Percentiles rank a stretch among this genome's conserved stretches.
These are phyloP conservation scores for Hypena proboscidalis DNA, from an alignment of 2,888 invertebrate species.

Conservation along the genomic window DNA sequence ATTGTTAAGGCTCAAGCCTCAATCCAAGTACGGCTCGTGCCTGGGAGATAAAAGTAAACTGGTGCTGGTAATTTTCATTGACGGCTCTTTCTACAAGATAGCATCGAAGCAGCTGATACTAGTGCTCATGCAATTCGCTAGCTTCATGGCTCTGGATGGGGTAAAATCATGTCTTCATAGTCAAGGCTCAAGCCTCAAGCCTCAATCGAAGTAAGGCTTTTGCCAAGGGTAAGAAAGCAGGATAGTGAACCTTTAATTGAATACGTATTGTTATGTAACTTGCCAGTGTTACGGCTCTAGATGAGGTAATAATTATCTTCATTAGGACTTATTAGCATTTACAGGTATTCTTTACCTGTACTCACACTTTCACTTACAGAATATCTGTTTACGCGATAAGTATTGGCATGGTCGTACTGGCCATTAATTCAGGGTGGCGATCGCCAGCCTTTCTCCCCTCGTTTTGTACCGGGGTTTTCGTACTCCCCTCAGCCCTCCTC, in stretches of 20 bases:
- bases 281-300: conserved; percentile 89
- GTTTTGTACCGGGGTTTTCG: no score
- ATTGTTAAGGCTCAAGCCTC: conserved; percentile 65
- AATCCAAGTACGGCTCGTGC: conserved; percentile 76
- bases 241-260: conserved; percentile 89
- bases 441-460: no score
- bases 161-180: conserved; percentile 69
- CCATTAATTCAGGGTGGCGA: no score
- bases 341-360: no score
- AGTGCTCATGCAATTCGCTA: conserved; percentile 89
- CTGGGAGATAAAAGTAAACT: conserved; percentile 71
- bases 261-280: conserved; percentile 89
- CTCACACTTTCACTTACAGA: no score
- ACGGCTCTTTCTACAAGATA: conserved; percentile 87
- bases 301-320: no score
- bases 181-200: no score
- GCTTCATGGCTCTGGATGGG: conserved; percentile 88
- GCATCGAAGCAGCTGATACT: conserved; percentile 87
- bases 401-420: no score
- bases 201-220: conserved; percentile 74
- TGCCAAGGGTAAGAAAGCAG: conserved; percentile 67
- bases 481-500: no score
- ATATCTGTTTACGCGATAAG: no score
- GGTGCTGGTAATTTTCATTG: conserved; percentile 88
- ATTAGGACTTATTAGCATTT: no score